Percentiles rank a stretch among this genome's conserved stretches.
These are phyloP conservation scores for Ptychochromis oligacanthus DNA, from an alignment of 2,113 vertebrate species.

Conservation along the genomic window DNA sequence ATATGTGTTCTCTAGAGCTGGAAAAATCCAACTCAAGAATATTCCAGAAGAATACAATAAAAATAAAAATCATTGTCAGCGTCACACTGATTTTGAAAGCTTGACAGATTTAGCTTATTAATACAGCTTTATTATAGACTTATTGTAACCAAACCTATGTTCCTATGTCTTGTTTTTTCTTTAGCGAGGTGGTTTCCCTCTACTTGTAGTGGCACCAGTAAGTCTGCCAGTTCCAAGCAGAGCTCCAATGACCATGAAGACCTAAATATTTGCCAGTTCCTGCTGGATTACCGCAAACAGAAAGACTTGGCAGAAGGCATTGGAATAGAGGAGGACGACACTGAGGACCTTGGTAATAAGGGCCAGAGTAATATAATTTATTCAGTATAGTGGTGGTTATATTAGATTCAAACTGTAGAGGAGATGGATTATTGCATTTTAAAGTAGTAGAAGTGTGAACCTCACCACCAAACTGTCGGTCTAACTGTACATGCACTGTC, in stretches of 20 bases:
- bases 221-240: neutral
- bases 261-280: constrained; percentile 80
- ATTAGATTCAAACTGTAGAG: neutral
- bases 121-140: neutral
- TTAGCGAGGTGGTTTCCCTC: constrained; percentile 84
- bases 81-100: neutral
- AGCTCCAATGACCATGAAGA: constrained; percentile 22
- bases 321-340: constrained; percentile 70
- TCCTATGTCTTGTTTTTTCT: neutral
- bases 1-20: too few relatives aligned
- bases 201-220: neutral
- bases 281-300: constrained; percentile 84
- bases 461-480: neutral
- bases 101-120: too few relatives aligned
- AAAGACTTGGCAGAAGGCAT: constrained; percentile 87
- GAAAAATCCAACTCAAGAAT: too few relatives aligned
- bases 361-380: neutral
- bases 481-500: neutral
- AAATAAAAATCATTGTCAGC: accelerated
- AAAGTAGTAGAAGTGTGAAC: neutral
- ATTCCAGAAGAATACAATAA: accelerated
- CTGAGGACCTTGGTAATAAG: constrained; percentile 55
- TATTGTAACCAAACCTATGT: neutral
- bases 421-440: neutral
- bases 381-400: neutral